Evolutionary conservation across 1,140 invertebrate species (phyloP).

Genomic region (Eriosoma lanigerum): DNA sequence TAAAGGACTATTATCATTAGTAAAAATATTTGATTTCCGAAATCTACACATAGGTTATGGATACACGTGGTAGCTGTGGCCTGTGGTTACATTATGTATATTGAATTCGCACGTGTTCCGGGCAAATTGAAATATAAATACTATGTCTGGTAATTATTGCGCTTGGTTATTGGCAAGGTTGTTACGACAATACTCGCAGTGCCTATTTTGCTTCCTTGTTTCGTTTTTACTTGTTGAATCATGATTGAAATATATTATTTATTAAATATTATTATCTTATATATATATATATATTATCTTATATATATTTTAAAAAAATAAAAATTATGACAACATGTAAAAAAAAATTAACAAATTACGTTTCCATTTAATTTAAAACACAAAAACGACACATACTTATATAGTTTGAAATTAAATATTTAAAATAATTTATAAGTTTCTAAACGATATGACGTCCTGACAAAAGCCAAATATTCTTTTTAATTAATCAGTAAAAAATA

Average conservation of each 20-base stretch:
- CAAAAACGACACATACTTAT: too few species aligned
- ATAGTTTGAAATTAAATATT: too few species aligned
- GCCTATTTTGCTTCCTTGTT: constrained; percentile 36
- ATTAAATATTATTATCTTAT: not conserved
- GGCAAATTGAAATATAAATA: not conserved
- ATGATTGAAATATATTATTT: constrained; percentile 21
- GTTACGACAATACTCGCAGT: constrained; percentile 6
- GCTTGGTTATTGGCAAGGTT: constrained; percentile 32
- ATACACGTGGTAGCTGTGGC: not conserved
- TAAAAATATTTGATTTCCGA: not conserved
- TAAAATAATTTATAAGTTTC: too few species aligned
- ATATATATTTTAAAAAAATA: too few species aligned
- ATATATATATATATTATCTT: too few species aligned
- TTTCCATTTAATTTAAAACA: too few species aligned
- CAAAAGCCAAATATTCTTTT: too few species aligned
- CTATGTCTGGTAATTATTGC: constrained; percentile 20
- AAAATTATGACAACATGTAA: too few species aligned
- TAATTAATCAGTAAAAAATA: too few species aligned
- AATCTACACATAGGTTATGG: not conserved
- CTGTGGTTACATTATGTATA: not conserved
- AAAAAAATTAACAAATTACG: too few species aligned
- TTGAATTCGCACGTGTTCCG: constrained; percentile 27
- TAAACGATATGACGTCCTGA: too few species aligned
- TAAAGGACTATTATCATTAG: not conserved
- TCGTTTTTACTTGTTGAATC: constrained; percentile 28